Conservation (phyloP, 2,888 invertebrate species). For the Cataglyphis albicans region DNA sequence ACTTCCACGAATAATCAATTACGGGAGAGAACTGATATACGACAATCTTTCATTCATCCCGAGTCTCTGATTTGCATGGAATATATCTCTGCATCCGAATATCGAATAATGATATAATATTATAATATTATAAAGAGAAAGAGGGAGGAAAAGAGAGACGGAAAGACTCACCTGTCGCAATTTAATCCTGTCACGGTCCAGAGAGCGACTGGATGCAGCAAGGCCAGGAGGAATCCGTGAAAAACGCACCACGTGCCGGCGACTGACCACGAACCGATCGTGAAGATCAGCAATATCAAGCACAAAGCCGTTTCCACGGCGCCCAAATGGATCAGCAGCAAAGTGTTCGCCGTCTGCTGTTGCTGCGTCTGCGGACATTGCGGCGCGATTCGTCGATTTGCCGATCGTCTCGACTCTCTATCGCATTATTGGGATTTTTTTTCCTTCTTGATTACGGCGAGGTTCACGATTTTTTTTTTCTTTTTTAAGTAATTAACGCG, state of each 20-base stretch:
- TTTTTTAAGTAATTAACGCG: constrained; percentile 48
- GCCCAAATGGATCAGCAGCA: constrained; percentile 91
- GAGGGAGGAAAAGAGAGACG: background rate
- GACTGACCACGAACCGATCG: constrained; percentile 87
- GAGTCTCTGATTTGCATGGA: background rate
- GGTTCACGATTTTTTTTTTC: background rate
- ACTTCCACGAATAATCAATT: background rate
- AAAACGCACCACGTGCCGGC: constrained; percentile 88
- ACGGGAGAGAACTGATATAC: background rate
- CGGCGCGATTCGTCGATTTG: constrained; percentile 9
- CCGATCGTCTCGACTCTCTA: constrained; percentile 34
- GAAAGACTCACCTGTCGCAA: constrained; percentile 87
- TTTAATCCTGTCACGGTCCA: constrained; percentile 94
- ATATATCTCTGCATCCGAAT: background rate
- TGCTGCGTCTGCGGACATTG: constrained; percentile 78
- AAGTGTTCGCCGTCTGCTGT: constrained; percentile 89
- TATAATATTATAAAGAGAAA: background rate
- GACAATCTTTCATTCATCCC: background rate
- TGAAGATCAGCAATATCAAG: constrained; percentile 88
- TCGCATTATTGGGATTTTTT: constrained; percentile 25
- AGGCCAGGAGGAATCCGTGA: constrained; percentile 90
- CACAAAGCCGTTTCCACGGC: constrained; percentile 90
- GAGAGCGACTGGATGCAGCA: constrained; percentile 91
- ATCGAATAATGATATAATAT: background rate
- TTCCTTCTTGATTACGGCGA: background rate